Conservation (phyloP, 35 echinoderm and acorn worm species). For the Diadema setosum region DNA sequence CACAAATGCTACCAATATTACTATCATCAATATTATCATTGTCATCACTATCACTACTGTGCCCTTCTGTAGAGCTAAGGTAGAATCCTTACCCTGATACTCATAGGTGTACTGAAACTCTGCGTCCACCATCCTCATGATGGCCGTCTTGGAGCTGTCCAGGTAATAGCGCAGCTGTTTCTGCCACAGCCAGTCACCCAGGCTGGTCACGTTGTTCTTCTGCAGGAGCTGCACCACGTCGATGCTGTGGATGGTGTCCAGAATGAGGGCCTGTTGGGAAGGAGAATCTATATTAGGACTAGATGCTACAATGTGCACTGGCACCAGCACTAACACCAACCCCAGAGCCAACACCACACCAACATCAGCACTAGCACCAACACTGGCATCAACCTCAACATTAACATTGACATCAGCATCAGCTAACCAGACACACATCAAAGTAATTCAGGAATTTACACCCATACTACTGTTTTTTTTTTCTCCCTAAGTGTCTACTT, state of each 20-base stretch:
- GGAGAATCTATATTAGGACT: background rate
- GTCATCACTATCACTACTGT: too few relatives aligned
- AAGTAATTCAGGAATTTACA: too few relatives aligned
- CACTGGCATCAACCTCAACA: too few relatives aligned
- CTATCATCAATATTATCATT: too few relatives aligned
- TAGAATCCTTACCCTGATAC: conserved; percentile 77
- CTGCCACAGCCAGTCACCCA: conserved; percentile 96
- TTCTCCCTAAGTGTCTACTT: background rate
- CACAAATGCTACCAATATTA: too few relatives aligned
- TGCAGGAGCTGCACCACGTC: conserved; percentile 84
- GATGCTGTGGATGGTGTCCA: conserved; percentile 94
- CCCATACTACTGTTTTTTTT: background rate
- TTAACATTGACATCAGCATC: too few relatives aligned
- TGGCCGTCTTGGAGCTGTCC: conserved; percentile 31
- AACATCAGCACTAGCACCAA: too few relatives aligned
- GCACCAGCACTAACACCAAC: too few relatives aligned
- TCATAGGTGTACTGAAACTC: conserved; percentile 99
- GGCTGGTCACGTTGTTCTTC: conserved; percentile 64
- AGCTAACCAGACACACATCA: too few relatives aligned
- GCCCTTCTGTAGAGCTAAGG: too few relatives aligned
- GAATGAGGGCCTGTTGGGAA: conserved; percentile 78
- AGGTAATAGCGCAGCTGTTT: conserved; percentile 93
- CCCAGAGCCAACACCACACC: too few relatives aligned
- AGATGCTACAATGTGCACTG: too few relatives aligned
- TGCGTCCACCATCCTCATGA: conserved; percentile 99